phyloP scores from a whole-genome alignment of 2,113 vertebrate species.

The Odocoileus hemionus region DNA sequence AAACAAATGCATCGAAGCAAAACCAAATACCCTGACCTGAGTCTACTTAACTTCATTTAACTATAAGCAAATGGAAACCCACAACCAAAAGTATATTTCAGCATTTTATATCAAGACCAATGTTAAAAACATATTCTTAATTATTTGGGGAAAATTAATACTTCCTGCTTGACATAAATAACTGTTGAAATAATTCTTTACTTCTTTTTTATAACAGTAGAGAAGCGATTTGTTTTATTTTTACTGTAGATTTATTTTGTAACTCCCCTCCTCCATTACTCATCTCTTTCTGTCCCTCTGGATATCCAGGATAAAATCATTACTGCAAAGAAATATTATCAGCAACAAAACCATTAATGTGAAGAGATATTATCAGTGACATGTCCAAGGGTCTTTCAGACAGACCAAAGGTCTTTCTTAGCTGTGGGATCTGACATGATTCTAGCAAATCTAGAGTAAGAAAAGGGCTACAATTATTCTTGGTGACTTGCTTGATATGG shows the following conservation, averaged over 20 bases:
- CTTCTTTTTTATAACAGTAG: background rate
- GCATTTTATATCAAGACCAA: background rate
- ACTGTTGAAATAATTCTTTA: background rate
- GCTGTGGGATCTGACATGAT: background rate
- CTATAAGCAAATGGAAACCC: background rate
- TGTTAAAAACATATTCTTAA: background rate
- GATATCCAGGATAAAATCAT: background rate
- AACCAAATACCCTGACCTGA: background rate
- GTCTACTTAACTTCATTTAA: background rate
- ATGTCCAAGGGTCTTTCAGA: background rate
- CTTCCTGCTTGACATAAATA: background rate
- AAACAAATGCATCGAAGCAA: background rate
- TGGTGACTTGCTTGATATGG: background rate
- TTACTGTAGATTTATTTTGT: background rate
- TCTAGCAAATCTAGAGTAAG: background rate
- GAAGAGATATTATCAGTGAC: background rate
- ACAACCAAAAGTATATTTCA: background rate
- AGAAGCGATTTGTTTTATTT: background rate
- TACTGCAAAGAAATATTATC: background rate
- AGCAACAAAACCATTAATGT: background rate
- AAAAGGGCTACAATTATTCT: background rate
- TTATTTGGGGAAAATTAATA: background rate
- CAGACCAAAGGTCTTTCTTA: background rate
- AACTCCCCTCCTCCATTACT: background rate
- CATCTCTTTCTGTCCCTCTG: background rate